Percentiles rank a stretch among this genome's conserved stretches.
These are phyloP conservation scores for Eonycteris spelaea DNA, from an alignment of 2,113 vertebrate species.

Conservation along the genomic window DNA sequence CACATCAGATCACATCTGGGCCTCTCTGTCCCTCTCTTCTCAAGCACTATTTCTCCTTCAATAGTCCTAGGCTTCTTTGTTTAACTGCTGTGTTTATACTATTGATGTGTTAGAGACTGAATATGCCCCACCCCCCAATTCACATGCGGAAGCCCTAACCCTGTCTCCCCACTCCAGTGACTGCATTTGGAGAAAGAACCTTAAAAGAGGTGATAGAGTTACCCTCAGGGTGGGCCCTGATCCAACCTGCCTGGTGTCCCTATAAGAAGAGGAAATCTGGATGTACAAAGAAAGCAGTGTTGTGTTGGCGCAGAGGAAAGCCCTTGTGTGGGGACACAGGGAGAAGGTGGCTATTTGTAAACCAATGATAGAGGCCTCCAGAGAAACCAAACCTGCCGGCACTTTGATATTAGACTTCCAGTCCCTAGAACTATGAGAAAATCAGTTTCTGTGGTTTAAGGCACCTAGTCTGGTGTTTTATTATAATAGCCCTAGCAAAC, in stretches of 20 bases:
- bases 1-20: neutral
- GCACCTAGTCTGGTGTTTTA: neutral
- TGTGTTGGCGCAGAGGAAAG: too few species aligned
- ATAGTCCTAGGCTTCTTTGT: neutral
- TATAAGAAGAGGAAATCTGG: neutral
- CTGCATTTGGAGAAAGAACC: neutral
- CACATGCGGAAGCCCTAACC: neutral
- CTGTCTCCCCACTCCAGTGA: neutral
- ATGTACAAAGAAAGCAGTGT: neutral
- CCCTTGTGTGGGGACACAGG: neutral
- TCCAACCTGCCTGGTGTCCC: neutral
- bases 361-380: neutral
- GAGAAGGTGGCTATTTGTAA: neutral
- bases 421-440: neutral
- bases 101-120: neutral
- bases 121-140: neutral
- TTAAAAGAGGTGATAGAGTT: neutral
- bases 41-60: too few species aligned
- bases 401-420: neutral
- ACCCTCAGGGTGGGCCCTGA: neutral
- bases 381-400: neutral
- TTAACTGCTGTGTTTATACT: neutral
- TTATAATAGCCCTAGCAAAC: neutral
- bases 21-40: neutral
- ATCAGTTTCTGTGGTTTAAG: neutral